Evolutionary conservation across 2,113 vertebrate species (phyloP), one percentile per base, ranked within the genome.

Genomic region (Limnothrissa miodon): DNA sequence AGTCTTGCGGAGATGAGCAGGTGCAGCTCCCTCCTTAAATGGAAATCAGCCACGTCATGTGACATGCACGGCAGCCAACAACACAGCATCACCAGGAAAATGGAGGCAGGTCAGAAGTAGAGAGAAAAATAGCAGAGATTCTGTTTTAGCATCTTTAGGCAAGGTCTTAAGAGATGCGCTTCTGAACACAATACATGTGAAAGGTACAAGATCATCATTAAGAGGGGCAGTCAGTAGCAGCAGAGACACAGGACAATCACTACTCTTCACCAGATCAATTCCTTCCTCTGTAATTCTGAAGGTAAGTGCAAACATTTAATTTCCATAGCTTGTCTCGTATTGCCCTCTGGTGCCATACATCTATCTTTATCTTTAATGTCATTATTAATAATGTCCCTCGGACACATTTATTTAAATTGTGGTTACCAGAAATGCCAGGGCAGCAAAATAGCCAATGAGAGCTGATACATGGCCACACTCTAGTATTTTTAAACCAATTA

Each of bases 81-180:
- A 93, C 92, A 94, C 90, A 92, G 90, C 92, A 91, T 93, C 88
- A 87, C 83, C 87, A 90, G 91, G 88, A 93, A 94, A 91, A 95
- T 94, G 93, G 94, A 91, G 92, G 92, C 90, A 92, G 90, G 87
- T 87, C 91, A 89, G 87, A 86, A 53, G 83, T 90, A 86, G 87
- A 87, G 87, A 90, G 87, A 82, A 84, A 89, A 45, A 70, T 36
- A 82, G 81, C 42, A 78, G 29, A 39, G 82, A 15, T 80, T 81
- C 86, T 90, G 83, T 84, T 70, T 70, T 81, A 66, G 85, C 84
- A 89, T 83, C 84, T 87, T 83, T 83, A 25, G 78, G 48, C 87
- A 46, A 79, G 13, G 80, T 84, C 33, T 45, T 51, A 5, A 13
- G 36, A 62, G 89, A 80, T 29, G 86, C 89, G 87, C 83, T 87